Conservation (phyloP, 2,113 vertebrate species). For the Urocitellus parryii region DNA sequence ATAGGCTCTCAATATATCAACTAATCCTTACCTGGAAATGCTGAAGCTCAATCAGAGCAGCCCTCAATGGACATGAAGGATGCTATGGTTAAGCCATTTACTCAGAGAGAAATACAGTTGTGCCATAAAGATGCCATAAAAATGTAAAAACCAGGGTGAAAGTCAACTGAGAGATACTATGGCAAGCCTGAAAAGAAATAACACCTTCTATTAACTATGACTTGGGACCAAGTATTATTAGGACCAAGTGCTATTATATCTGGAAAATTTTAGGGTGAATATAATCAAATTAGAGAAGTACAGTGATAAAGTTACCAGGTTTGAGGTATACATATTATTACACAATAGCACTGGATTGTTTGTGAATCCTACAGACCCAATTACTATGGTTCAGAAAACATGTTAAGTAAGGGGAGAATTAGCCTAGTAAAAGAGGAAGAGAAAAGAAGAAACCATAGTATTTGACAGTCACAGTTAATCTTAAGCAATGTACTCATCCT, state of each 20-base stretch:
- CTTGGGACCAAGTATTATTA: conserved; percentile 23
- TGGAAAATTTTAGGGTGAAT: conserved; percentile 32
- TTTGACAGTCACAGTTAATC: background rate
- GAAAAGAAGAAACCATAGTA: background rate
- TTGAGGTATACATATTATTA: background rate
- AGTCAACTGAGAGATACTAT: conserved; percentile 66
- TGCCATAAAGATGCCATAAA: conserved; percentile 63
- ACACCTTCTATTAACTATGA: conserved; percentile 62
- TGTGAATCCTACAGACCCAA: background rate
- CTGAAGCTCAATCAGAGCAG: conserved; percentile 71
- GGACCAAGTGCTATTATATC: background rate
- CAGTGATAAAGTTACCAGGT: background rate
- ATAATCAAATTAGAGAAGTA: conserved; percentile 36
- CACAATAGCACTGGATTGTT: background rate
- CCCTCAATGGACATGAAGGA: conserved; percentile 67
- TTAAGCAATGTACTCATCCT: background rate
- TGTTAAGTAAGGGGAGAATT: background rate
- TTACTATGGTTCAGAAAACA: background rate
- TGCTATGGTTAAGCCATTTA: conserved; percentile 70
- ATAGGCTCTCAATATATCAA: conserved; percentile 12
- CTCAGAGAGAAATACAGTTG: conserved; percentile 63
- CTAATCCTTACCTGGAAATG: conserved; percentile 51
- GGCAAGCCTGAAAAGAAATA: conserved; percentile 69
- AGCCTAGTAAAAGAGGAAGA: background rate
- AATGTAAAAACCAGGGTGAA: conserved; percentile 73